Percentiles rank a stretch among this genome's conserved stretches.
Conservation (phyloP, 2,888 invertebrate genomes). For the Cantharis flavilabris region DNA sequence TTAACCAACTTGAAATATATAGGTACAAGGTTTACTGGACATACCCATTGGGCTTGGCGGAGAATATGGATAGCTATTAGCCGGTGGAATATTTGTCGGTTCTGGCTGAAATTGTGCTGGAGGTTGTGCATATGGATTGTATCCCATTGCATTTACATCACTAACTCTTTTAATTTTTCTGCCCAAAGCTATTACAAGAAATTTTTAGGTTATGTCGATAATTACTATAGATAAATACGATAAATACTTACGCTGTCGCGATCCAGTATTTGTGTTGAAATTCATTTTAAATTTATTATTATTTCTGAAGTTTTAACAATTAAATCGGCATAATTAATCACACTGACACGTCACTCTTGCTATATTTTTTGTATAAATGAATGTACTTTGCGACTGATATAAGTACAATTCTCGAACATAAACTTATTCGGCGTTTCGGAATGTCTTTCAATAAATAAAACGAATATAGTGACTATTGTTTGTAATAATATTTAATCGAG, state of each 20-base stretch:
- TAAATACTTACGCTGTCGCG: slow-evolving; percentile 48
- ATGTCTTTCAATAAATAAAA: neutral
- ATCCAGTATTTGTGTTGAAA: slow-evolving; percentile 52
- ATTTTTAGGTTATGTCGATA: slow-evolving; percentile 21
- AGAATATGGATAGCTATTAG: slow-evolving; percentile 19
- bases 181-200: slow-evolving; percentile 48
- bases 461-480: neutral
- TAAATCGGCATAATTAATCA: neutral
- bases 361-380: neutral
- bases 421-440: neutral
- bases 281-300: slow-evolving; percentile 43
- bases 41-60: slow-evolving; percentile 6
- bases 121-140: slow-evolving; percentile 46
- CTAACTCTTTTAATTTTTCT: slow-evolving; percentile 70
- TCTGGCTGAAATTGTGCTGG: slow-evolving; percentile 21
- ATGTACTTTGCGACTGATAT: neutral
- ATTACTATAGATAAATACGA: slow-evolving; percentile 28
- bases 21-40: too few species aligned
- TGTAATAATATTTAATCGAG: neutral
- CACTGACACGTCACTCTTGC: neutral
- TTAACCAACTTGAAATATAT: neutral
- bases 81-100: slow-evolving; percentile 25
- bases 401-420: neutral
- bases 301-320: neutral
- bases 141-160: slow-evolving; percentile 72